Conservation (phyloP, 1,140 invertebrate genomes). For the Phymastichus coffea region DNA sequence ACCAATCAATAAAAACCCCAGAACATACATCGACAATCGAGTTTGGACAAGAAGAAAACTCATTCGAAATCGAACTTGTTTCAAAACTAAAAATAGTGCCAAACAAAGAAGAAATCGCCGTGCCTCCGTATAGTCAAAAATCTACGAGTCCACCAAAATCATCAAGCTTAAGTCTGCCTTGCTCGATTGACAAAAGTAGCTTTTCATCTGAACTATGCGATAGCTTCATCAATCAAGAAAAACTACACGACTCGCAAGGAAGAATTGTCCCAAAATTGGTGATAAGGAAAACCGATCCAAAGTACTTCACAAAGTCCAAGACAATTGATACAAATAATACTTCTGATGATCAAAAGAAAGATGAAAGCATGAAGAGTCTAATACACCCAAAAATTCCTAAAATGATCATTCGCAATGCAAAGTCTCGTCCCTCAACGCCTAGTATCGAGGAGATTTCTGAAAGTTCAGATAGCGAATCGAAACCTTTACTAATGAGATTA, state of each 20-base stretch:
- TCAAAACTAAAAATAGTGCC: no score
- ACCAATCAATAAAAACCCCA: no score
- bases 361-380: not conserved
- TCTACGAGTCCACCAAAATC: no score
- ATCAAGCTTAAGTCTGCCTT: no score
- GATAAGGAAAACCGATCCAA: conserved; percentile 45
- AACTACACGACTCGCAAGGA: conserved; percentile 1
- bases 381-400: conserved; percentile 50
- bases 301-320: conserved; percentile 31
- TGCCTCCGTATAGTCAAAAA: no score
- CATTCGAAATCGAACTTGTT: no score
- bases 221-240: conserved; percentile 27
- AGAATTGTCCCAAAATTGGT: conserved; percentile 47
- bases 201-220: conserved; percentile 17
- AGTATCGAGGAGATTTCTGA: conserved; percentile 41
- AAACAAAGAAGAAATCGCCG: no score
- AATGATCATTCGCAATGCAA: conserved; percentile 52
- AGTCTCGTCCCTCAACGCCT: conserved; percentile 48
- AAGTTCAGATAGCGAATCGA: conserved; percentile 30
- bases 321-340: conserved; percentile 11
- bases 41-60: no score
- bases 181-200: conserved; percentile 22
- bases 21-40: no score
- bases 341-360: conserved; percentile 1
- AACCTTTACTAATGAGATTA: conserved; percentile 9